A percentile compares a stretch with the other conserved stretches of the same genome.
phyloP scores from a whole-genome alignment of 2,888 invertebrate species.

The Eretmocerus hayati region DNA sequence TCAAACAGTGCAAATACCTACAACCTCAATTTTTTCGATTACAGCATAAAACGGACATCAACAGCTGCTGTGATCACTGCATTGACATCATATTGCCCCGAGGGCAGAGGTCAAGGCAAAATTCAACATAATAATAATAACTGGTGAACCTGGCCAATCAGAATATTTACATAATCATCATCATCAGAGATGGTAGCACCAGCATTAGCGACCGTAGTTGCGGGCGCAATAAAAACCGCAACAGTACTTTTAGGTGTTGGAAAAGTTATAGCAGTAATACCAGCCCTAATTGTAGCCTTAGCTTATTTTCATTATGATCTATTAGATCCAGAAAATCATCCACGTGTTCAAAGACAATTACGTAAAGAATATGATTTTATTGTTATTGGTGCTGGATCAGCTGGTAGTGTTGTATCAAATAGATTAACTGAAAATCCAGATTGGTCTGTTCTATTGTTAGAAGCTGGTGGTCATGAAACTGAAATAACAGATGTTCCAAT shows the following conservation, averaged over 20 bases:
- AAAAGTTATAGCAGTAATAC: slow-evolving; percentile 63
- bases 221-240: slow-evolving; percentile 65
- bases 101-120: too few species aligned
- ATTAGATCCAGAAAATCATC: slow-evolving; percentile 76
- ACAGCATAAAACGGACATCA: too few species aligned
- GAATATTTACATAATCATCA: too few species aligned
- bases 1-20: too few species aligned
- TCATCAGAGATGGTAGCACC: neutral
- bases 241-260: slow-evolving; percentile 64
- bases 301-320: slow-evolving; percentile 81
- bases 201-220: slow-evolving; percentile 47
- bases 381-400: slow-evolving; percentile 76
- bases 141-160: too few species aligned
- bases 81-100: too few species aligned
- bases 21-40: too few species aligned
- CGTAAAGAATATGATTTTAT: slow-evolving; percentile 74
- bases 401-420: slow-evolving; percentile 77
- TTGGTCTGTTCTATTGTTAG: slow-evolving; percentile 73
- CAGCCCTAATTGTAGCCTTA: slow-evolving; percentile 66
- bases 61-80: too few species aligned
- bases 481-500: slow-evolving; percentile 82
- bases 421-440: slow-evolving; percentile 68
- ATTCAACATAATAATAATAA: too few species aligned
- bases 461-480: slow-evolving; percentile 83
- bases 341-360: slow-evolving; percentile 57